Evolutionary conservation across 2,113 vertebrate genomes (phyloP), one percentile per base, ranked within the genome.

Genomic region (Tetrax tetrax): DNA sequence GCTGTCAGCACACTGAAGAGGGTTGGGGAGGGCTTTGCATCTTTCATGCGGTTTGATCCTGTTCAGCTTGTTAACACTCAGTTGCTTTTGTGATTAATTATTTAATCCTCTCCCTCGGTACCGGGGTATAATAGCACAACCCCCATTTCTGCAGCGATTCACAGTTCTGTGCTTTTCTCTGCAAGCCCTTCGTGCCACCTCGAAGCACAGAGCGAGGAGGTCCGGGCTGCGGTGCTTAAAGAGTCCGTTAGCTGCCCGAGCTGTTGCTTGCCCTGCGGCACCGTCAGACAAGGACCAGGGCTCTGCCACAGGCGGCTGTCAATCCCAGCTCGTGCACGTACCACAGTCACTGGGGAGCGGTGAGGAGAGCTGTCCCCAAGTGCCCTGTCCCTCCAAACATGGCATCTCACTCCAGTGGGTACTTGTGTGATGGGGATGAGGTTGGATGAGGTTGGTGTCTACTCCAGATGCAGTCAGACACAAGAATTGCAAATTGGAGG

Each of bases 41-140:
- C 90, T 98, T 96, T 92, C 95, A 97, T 97, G 92, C 92, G 0
- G 97, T 97, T 97, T 97, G 97, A 97, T 97, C 96, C 89, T 79
- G 63, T 93, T 88, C 16, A 0, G 76, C 92, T 97, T 92, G 94
- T 97, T 97, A 97, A 96, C 96, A 90, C 72, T 97, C 93, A 10
- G 48, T 96, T 97, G 93, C 95, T 97, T 95, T 96, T 97, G 95
- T 96, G 96, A 97, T 98, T 96, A 97, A 98, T 98, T 97, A 97
- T 97, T 98, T 96, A 98, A 85, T 86, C 90, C 85, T 93, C 54
- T 96, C 96, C 93, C 93, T 91, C 4, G 41, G 63, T 83, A 64
- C 78, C 43, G 56, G 94, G 83, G 83, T 94, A 89, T 93, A 80
- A 93, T 76, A 94, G 48, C 57, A 0, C 93, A 96, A 57, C 78